Percentiles rank a stretch among this genome's conserved stretches.
These are phyloP conservation scores for Hippocampus barbouri DNA, from an alignment of 2,113 vertebrate genomes.

Conservation along the genomic window DNA sequence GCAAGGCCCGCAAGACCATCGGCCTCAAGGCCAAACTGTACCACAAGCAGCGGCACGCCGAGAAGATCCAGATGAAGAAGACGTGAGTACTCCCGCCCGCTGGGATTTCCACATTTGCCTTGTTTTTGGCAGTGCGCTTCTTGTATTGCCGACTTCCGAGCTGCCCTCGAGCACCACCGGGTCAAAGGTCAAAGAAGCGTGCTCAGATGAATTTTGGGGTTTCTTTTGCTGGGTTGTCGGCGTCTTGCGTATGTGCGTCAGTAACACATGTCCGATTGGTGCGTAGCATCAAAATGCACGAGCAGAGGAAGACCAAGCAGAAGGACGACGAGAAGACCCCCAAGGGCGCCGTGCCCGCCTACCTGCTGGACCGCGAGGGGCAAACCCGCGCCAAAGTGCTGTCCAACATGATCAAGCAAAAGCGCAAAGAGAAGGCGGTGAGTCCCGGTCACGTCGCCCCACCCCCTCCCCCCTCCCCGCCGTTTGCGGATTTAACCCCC, in stretches of 20 bases:
- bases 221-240: no score
- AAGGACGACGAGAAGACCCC: conserved; percentile 95
- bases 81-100: conserved; percentile 78
- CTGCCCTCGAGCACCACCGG: no score
- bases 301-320: conserved; percentile 92
- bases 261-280: conserved; percentile 1
- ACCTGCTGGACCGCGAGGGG: conserved; percentile 92
- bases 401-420: conserved; percentile 99
- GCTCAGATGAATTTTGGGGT: no score
- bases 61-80: conserved; percentile 99
- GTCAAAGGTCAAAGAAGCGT: background rate
- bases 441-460: conserved; percentile 54
- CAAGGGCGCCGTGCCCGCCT: conserved; percentile 91
- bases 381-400: conserved; percentile 92
- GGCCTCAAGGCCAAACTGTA: conserved; percentile 97
- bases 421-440: conserved; percentile 98
- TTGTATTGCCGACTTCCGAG: background rate
- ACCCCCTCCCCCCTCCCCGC: no score
- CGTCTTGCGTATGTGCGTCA: no score
- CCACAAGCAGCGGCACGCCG: conserved; percentile 92
- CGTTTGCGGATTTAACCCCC: background rate
- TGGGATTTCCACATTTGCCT: no score
- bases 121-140: no score
- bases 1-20: conserved; percentile 94
- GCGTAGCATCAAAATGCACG: conserved; percentile 94